A percentile compares a stretch with the other conserved stretches of the same genome.
Evolutionary conservation across 2,113 vertebrate genomes (phyloP).

Genomic region (Pseudorectes ferrugineus): DNA sequence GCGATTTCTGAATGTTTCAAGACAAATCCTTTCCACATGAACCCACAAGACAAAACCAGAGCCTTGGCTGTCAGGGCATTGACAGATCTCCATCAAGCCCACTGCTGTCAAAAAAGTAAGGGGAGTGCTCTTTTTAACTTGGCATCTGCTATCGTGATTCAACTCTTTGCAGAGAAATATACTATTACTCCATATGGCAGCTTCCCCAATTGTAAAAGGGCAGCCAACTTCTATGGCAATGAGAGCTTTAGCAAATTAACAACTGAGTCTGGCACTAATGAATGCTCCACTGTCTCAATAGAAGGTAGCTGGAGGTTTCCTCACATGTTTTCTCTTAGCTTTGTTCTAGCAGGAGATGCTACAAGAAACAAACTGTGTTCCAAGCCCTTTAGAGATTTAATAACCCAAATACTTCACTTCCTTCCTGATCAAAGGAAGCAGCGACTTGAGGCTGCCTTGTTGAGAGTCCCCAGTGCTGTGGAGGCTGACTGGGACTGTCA

Average conservation of each 20-base stretch:
- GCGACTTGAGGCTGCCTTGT: not conserved
- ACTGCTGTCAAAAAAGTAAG: slow-evolving; percentile 57
- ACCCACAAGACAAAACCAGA: slow-evolving; percentile 4
- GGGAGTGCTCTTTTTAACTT: slow-evolving; percentile 60
- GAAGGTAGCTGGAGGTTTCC: slow-evolving; percentile 40
- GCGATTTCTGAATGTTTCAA: not conserved
- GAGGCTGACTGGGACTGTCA: not conserved
- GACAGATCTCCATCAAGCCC: slow-evolving; percentile 63
- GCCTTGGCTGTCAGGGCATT: slow-evolving; percentile 16
- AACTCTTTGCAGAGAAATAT: slow-evolving; percentile 59
- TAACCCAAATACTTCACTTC: slow-evolving; percentile 34
- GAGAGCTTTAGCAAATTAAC: slow-evolving; percentile 44
- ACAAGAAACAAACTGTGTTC: slow-evolving; percentile 13
- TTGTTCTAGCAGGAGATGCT: slow-evolving; percentile 38
- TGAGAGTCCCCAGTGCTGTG: not conserved
- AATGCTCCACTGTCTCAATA: slow-evolving; percentile 33
- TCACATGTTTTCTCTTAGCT: not conserved
- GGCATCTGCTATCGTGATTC: slow-evolving; percentile 66
- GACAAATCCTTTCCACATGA: not conserved
- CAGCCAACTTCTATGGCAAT: slow-evolving; percentile 54
- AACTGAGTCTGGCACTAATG: slow-evolving; percentile 41
- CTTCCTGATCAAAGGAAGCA: slow-evolving; percentile 21
- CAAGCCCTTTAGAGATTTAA: not conserved
- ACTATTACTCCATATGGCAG: slow-evolving; percentile 63
- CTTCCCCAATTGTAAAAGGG: slow-evolving; percentile 56